Base-by-base conservation (phyloP, 2,113 vertebrate genomes). In the Mesocricetus auratus region DNA sequence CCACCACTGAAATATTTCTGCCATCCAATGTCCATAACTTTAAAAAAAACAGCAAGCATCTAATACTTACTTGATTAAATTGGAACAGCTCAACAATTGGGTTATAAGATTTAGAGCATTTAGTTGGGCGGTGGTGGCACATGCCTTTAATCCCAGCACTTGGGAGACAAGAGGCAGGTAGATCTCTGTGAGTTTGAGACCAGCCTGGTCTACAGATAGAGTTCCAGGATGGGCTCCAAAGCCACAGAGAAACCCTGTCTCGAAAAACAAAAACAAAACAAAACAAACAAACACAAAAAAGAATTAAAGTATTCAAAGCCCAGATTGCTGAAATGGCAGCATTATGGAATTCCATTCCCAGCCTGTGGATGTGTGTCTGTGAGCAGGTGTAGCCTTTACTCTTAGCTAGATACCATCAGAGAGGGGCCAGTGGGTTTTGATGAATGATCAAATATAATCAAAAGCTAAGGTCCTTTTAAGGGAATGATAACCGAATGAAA, bases 401-500 rank as follows among this genome's bases (percentile, higher is more conserved):
- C 53, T 90, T 75, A 82, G 22, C 24, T 58, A 73, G 31, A 87
- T 56, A 56, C 50, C 42, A 89, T 21, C 12, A 92, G 87, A 68
- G 24, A 74, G 53, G 86, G 56, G 85, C 17, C 75, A 62, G 42
- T 66, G 81, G 81, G 53, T 62, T 96, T 81, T 94, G 96, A 96
- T 90, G 68, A 96, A 96, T 69, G 86, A 58, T 58, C 53, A 89
- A 89, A 95, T 60, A 64, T 36, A 82, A 45, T n/a, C 68, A 79
- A 92, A 89, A 96, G 92, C 81, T 94, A 88, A 90, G 39, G 86
- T 36, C 33, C 47, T 45, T 31, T 88, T 90, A 97, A 89, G 95
- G 86, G 53, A 91, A 89, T 66, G 89, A 86, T 11, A 42, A 16
- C 60, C 82, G 36, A 56, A 74, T 68, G 91, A 92, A 90, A 26